Evolutionary conservation across 2,113 vertebrate species (phyloP).

Genomic region (Phainopepla nitens): DNA sequence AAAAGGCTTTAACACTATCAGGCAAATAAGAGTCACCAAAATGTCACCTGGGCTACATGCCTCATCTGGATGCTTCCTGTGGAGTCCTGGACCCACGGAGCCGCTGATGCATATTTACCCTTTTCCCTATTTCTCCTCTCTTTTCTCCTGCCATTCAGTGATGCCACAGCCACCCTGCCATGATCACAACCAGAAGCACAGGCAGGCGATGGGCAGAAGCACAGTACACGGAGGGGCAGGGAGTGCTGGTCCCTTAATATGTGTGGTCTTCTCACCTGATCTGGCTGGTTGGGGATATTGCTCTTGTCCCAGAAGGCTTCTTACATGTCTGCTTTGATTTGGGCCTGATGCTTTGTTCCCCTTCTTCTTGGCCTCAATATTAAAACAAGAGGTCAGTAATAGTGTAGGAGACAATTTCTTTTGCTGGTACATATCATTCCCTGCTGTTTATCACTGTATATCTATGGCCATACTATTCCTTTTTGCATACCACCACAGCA

Average conservation of each 20-base stretch:
- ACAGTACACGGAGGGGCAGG: accelerated
- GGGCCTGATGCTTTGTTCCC: not conserved
- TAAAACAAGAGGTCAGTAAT: not conserved
- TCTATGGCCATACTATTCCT: not conserved
- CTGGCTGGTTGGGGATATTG: not conserved
- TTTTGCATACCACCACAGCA: not conserved
- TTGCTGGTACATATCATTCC: not conserved
- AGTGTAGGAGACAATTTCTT: not conserved
- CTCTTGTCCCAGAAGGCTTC: not conserved
- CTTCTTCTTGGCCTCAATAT: not conserved
- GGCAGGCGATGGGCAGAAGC: not conserved
- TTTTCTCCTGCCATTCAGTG: not conserved
- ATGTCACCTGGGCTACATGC: not conserved
- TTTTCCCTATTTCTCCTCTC: not conserved
- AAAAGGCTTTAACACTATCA: not conserved
- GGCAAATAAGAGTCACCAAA: not conserved
- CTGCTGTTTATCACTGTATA: not conserved
- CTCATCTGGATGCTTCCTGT: not conserved
- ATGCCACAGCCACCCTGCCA: not conserved
- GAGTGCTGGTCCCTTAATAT: not conserved
- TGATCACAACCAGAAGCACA: not conserved
- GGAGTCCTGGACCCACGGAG: not conserved
- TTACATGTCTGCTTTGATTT: not conserved
- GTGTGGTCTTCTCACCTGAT: not conserved
- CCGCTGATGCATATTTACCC: not conserved